phyloP scores from a whole-genome alignment of 2,888 invertebrate species.

The Itoplectis maculator region DNA sequence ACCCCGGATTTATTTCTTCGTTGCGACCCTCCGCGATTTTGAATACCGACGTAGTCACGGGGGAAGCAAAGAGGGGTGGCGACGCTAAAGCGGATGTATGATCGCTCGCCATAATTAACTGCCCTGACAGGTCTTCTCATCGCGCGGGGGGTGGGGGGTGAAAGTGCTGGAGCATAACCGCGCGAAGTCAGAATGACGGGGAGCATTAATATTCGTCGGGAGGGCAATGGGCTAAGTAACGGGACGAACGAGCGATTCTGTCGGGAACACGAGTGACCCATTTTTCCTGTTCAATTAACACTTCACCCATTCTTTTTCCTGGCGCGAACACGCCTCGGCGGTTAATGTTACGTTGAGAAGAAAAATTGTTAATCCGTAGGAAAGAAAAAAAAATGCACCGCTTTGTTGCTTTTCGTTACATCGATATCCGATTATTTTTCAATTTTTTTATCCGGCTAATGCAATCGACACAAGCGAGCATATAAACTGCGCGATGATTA shows the following conservation, averaged over 20 bases:
- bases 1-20: slow-evolving; percentile 5
- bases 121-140: slow-evolving; percentile 20
- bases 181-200: slow-evolving; percentile 41
- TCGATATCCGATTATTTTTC: background rate
- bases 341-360: slow-evolving; percentile 50
- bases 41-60: background rate
- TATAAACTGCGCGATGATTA: too few species aligned
- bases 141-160: background rate
- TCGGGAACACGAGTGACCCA: slow-evolving; percentile 66
- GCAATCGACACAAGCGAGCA: too few species aligned
- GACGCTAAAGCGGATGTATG: slow-evolving; percentile 45
- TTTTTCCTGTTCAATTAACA: slow-evolving; percentile 69
- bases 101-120: slow-evolving; percentile 52
- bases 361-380: slow-evolving; percentile 21
- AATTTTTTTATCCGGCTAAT: too few species aligned
- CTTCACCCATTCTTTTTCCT: slow-evolving; percentile 50
- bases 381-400: background rate
- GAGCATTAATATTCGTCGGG: slow-evolving; percentile 69
- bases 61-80: slow-evolving; percentile 25
- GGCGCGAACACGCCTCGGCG: slow-evolving; percentile 42
- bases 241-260: slow-evolving; percentile 60
- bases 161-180: slow-evolving; percentile 37
- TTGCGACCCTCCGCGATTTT: slow-evolving; percentile 6
- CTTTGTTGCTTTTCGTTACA: background rate
- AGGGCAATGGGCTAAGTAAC: slow-evolving; percentile 23